These are phyloP conservation scores for Endotricha flammealis DNA, from an alignment of 2,888 invertebrate species.

Conservation along the genomic window DNA sequence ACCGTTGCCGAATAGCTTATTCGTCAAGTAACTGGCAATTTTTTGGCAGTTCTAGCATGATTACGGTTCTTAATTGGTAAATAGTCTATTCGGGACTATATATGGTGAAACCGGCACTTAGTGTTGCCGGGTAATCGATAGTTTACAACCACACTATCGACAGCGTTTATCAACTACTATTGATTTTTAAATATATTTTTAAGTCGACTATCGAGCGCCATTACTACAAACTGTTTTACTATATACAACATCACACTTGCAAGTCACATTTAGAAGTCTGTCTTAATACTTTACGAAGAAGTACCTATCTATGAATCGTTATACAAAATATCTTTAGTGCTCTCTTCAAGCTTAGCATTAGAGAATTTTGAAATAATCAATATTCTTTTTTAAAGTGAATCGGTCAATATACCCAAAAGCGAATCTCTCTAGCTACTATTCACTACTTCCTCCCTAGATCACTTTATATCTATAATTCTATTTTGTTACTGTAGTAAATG, in stretches of 20 bases:
- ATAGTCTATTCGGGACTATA: no score
- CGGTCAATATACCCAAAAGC: slow-evolving; percentile 40
- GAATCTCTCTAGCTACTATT: slow-evolving; percentile 56
- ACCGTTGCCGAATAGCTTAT: no score
- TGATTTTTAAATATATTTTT: no score
- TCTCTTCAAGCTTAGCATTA: slow-evolving; percentile 61
- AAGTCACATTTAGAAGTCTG: slow-evolving; percentile 72
- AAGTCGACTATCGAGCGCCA: no score
- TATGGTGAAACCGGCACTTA: no score
- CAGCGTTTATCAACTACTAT: slow-evolving; percentile 33
- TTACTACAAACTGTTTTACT: no score
- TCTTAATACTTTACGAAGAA: slow-evolving; percentile 69
- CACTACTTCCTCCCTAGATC: slow-evolving; percentile 53
- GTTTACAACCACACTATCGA: no score
- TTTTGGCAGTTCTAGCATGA: no score
- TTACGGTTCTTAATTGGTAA: no score
- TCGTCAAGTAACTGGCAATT: no score
- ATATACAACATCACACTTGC: slow-evolving; percentile 74
- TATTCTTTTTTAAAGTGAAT: slow-evolving; percentile 28
- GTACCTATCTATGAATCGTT: slow-evolving; percentile 64
- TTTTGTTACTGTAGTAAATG: slow-evolving; percentile 60
- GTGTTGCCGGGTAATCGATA: no score
- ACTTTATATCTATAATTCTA: slow-evolving; percentile 48
- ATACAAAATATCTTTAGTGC: slow-evolving; percentile 72
- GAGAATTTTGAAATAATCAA: slow-evolving; percentile 44